Evolutionary conservation across 2,113 vertebrate species (phyloP).

Genomic region (Strigops habroptila): DNA sequence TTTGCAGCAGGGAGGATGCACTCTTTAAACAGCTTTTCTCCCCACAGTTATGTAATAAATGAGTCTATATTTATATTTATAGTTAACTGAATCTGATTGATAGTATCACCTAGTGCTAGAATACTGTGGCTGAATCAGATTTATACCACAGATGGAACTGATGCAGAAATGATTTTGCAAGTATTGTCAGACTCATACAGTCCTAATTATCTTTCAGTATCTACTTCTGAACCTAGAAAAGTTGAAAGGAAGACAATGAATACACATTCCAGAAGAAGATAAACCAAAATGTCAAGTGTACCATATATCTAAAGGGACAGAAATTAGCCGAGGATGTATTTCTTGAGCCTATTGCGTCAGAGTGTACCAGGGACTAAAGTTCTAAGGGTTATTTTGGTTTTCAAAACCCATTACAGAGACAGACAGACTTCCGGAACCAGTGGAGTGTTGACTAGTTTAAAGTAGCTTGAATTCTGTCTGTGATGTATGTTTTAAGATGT

Average conservation of each 20-base stretch:
- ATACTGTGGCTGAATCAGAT: background rate
- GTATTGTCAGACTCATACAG: background rate
- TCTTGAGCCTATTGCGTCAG: background rate
- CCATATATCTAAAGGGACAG: background rate
- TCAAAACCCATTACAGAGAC: background rate
- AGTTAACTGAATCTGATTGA: background rate
- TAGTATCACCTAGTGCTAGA: background rate
- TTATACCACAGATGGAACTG: background rate
- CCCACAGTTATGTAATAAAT: background rate
- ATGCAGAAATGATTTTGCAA: background rate
- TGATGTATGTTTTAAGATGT: background rate
- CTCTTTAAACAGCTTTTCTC: slow-evolving; percentile 5
- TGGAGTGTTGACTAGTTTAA: background rate
- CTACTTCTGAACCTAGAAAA: background rate
- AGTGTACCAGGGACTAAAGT: background rate
- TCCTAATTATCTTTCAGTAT: background rate
- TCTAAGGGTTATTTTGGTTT: slow-evolving; percentile 8
- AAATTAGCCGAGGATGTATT: background rate
- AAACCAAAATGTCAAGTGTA: background rate
- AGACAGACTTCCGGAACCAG: background rate
- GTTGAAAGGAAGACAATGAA: background rate
- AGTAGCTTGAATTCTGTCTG: background rate
- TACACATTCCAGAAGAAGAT: background rate
- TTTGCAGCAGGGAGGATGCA: background rate
- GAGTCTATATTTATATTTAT: background rate